These are phyloP conservation scores for Lepilemur septentrionalis DNA, from an alignment of 2,797 vertebrate genomes.

Conservation along the genomic window DNA sequence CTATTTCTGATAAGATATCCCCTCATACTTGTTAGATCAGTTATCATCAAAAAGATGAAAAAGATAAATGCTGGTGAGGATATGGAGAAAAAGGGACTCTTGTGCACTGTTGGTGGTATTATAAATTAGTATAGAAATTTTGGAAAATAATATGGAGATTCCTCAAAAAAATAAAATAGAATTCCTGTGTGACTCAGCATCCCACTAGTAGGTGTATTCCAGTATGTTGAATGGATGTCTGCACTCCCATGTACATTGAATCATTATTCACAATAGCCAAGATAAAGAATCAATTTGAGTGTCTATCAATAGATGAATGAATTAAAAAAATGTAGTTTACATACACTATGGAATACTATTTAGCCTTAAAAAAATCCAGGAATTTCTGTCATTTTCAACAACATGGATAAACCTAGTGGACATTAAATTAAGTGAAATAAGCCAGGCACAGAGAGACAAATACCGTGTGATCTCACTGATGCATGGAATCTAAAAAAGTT, in stretches of 20 bases:
- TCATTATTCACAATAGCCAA: not conserved
- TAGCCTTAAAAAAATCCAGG: not conserved
- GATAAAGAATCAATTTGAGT: not conserved
- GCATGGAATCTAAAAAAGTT: not conserved
- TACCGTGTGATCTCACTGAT: not conserved
- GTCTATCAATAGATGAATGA: not conserved
- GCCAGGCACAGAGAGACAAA: not conserved
- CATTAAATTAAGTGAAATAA: not conserved
- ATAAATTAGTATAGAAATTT: not conserved
- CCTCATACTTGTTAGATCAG: not conserved
- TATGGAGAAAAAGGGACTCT: not conserved
- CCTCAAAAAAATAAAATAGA: not conserved
- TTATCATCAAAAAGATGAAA: not conserved
- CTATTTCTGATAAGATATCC: not conserved
- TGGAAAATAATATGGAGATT: not conserved
- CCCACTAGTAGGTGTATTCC: not conserved
- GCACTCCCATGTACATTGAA: not conserved
- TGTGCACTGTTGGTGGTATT: not conserved
- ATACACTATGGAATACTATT: not conserved
- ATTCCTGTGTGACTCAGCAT: not conserved
- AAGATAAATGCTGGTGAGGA: not conserved
- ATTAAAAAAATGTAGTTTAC: not conserved
- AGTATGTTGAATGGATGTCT: too few relatives aligned
- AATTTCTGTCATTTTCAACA: not conserved
- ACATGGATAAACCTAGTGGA: not conserved